Evolutionary conservation across 2,113 vertebrate species (phyloP), one percentile per base, ranked within the genome.

Genomic region (Cebus imitator): DNA sequence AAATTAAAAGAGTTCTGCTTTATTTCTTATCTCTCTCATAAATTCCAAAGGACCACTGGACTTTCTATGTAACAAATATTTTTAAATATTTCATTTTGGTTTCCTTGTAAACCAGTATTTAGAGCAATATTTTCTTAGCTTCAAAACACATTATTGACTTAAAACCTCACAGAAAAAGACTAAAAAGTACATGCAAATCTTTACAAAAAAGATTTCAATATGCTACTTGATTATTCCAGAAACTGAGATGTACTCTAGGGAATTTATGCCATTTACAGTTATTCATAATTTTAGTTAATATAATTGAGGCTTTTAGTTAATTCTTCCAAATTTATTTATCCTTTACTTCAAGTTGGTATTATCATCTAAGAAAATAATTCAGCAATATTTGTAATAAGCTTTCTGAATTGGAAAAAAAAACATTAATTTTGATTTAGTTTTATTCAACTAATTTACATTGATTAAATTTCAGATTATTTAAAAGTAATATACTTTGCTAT

Each of bases 251-350:
- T 82, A 66, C 16, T 87, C 2, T 80, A 87, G 64, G 82, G 3
- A 94, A 96, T 93, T 93, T 90, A 94, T 94, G 30, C 27, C 50
- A 94, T 87, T 96, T 68, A 91, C 0, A 78, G 21, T 95, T 95
- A 93, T 76, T 50, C 80, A 87, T 64, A 20, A 61, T 18, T 30
- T 92, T 18, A 92, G 1, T 61, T 72, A 17, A 8, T 93, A 7
- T 48, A 92, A 75, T 43, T 90, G 40, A 81, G 45, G 23, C 32
- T 90, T 91, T 70, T 58, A 91, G 5, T 58, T 79, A 58, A 64
- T 83, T 94, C 87, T 7, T 80, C 13, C 4, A 91, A 16, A 61
- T 58, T 76, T 1, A 35, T 37, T 72, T 73, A 35, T 82, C 6
- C 4, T 82, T 88, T 91, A 37, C 61, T 81, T 83, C 85, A 78